A percentile compares a stretch with the other conserved stretches of the same genome.
Evolutionary conservation across 2,113 vertebrate species (phyloP).

Genomic region (Uropsilus gracilis): DNA sequence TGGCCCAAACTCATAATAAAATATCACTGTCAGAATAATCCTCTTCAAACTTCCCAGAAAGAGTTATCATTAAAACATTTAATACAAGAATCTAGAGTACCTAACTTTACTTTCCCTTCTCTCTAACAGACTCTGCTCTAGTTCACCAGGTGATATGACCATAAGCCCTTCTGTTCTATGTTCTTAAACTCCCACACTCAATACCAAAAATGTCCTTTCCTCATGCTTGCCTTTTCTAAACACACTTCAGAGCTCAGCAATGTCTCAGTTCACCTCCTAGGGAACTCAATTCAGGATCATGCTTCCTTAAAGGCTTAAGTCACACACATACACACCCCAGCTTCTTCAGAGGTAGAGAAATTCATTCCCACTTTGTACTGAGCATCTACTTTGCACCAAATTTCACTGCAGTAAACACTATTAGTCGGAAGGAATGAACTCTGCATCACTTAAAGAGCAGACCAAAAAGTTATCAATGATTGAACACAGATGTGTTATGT

Average conservation of each 20-base stretch:
- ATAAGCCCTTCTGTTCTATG: not conserved
- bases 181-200: not conserved
- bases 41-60: not conserved
- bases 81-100: not conserved
- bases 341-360: not conserved
- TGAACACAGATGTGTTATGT: too few relatives aligned
- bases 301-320: not conserved
- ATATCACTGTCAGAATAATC: not conserved
- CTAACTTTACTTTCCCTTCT: not conserved
- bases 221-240: conserved; percentile 48
- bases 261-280: not conserved
- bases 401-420: not conserved
- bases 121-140: not conserved
- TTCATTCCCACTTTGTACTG: not conserved
- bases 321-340: too few relatives aligned
- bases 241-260: not conserved
- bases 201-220: not conserved
- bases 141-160: not conserved
- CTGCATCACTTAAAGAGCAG: not conserved
- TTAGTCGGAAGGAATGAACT: not conserved
- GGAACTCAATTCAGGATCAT: not conserved
- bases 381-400: not conserved
- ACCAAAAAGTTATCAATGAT: not conserved
- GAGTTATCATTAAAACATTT: not conserved
- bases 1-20: not conserved